Evolutionary conservation across 1,140 invertebrate genomes (phyloP).

Genomic region (Dendroctonus ponderosae): DNA sequence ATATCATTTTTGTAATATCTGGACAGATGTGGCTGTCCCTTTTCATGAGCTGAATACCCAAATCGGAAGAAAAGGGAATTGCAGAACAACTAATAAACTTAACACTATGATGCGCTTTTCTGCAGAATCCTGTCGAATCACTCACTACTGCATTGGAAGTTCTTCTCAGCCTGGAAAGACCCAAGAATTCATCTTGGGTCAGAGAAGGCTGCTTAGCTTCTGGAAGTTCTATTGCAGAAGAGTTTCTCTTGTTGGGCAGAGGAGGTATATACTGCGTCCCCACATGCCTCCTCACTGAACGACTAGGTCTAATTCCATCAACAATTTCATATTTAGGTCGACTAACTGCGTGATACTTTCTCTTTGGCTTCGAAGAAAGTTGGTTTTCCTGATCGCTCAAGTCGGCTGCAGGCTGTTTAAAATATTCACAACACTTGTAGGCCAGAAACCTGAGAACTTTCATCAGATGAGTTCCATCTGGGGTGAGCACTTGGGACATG

Average conservation of each 20-base stretch:
- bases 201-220: conserved; percentile 8
- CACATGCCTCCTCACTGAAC: no score
- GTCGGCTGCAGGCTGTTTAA: conserved; percentile 23
- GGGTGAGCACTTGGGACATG: conserved; percentile 19
- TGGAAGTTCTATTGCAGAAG: no score
- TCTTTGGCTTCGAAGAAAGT: neutral
- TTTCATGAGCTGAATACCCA: conserved; percentile 35
- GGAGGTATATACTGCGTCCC: no score
- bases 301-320: neutral
- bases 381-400: conserved; percentile 1
- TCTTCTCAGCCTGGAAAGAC: conserved; percentile 19
- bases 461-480: conserved; percentile 24
- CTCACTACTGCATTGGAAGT: neutral
- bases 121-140: no score
- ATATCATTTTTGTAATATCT: conserved; percentile 31
- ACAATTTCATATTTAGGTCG: neutral
- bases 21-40: conserved; percentile 34
- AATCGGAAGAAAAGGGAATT: conserved; percentile 40
- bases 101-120: neutral
- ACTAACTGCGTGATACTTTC: neutral
- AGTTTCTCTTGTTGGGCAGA: no score
- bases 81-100: conserved; percentile 24
- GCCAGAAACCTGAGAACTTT: conserved; percentile 16
- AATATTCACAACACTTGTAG: conserved; percentile 38
- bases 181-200: conserved; percentile 34